phyloP scores from a whole-genome alignment of 2,113 vertebrate species.

The Apus apus region DNA sequence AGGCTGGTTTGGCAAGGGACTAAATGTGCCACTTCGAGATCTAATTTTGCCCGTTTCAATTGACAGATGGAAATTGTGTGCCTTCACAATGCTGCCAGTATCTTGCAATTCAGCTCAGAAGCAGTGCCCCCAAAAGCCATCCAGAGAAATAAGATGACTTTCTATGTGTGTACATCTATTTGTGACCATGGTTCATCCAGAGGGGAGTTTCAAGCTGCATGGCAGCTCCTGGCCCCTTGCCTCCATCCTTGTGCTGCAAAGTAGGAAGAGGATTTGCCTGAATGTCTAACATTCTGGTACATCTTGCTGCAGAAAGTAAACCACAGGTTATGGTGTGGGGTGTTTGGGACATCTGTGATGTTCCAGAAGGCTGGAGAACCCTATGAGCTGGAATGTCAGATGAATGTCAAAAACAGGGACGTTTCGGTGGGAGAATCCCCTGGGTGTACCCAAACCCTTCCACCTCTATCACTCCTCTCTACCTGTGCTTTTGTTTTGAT shows the following conservation, averaged over 20 bases:
- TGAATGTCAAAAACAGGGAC: background rate
- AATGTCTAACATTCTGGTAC: background rate
- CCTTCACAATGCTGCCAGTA: background rate
- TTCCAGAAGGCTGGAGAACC: background rate
- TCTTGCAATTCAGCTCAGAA: background rate
- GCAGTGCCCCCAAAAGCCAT: background rate
- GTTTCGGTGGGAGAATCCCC: background rate
- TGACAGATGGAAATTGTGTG: conserved; percentile 59
- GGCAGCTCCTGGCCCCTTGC: background rate
- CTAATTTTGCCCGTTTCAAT: conserved; percentile 15
- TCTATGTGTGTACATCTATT: background rate
- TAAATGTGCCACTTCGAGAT: background rate
- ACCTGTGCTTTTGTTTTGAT: background rate
- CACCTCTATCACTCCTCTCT: background rate
- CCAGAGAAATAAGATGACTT: background rate
- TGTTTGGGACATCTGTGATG: background rate
- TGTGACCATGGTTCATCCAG: background rate
- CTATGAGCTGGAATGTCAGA: background rate
- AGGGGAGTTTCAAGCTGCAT: background rate
- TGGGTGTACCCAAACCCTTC: background rate
- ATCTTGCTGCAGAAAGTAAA: background rate
- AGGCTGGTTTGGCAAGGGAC: conserved; percentile 24
- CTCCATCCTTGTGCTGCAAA: background rate
- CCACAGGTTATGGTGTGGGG: fast-evolving
- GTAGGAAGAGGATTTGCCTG: background rate